Base-by-base conservation (phyloP, 2,888 invertebrate genomes). In the Prosapia bicincta region DNA sequence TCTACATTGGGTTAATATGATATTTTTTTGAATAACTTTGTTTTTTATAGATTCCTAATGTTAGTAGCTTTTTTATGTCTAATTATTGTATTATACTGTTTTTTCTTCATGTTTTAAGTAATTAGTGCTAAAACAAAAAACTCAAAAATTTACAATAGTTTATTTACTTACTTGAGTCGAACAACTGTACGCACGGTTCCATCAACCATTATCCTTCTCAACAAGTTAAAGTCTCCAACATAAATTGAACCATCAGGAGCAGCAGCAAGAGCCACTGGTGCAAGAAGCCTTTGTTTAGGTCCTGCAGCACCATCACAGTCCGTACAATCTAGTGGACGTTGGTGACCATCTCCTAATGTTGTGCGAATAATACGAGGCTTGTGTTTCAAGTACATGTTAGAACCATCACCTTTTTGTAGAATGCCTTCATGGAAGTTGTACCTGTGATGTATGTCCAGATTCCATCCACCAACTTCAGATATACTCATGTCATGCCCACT, bases 351-450 rank as follows among this genome's bases (percentile, higher is more conserved):
- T 10, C 97, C 97, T 92, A 97, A 93, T 0, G 95, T 90, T 1
- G 97, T 96, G 69, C 95, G 88, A 79, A 98, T 94, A 15, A 97
- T 93, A 66, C 96, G 89, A 0, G 97, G 97, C 83, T 96, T 94
- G 84, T 98, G 95, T 81, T 94, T 96, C 82, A 99, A 86, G 84
- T 97, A 98, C 77, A 97, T 94, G 82, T 97, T 97, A 0, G 97
- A 94, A 13, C 99, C 99, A 82, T 99, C 98, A 28, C 99, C 99
- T 84, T 98, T 97, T 86, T 99, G 98, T 0, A 99, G 88, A 78
- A 99, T 97, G 30, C 97, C 98, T 88, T 98, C 98, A 83, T 98
- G 97, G 89, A 96, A 97, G 85, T 99, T 99, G 85, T 98, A 98
- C 81, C 98, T 90, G 83, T 99, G 98, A 86, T 99, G 98, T 79